phyloP scores from a whole-genome alignment of 2,888 invertebrate genomes.

The Macropis europaea region DNA sequence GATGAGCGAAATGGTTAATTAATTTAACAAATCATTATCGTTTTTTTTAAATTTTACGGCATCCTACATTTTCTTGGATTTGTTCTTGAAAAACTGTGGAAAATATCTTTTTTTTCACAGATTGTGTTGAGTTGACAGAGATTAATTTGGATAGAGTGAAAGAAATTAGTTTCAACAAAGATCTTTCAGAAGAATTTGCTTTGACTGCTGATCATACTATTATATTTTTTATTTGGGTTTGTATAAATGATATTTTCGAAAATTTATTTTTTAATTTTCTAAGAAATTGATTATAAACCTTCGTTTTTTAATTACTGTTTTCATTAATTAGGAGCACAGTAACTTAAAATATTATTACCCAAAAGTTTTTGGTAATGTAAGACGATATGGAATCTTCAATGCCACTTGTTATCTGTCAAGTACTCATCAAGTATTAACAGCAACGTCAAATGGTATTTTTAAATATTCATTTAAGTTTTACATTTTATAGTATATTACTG shows the following conservation, averaged over 20 bases:
- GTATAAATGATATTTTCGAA: conserved; percentile 32
- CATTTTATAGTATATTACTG: too few species aligned
- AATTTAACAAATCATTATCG: background rate
- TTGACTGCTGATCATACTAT: conserved; percentile 77
- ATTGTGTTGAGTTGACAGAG: conserved; percentile 48
- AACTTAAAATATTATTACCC: conserved; percentile 32
- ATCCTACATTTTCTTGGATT: background rate
- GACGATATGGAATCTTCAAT: conserved; percentile 79
- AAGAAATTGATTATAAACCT: background rate
- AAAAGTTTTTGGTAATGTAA: conserved; percentile 27
- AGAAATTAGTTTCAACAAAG: conserved; percentile 77
- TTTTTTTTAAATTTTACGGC: background rate
- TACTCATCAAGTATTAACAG: conserved; percentile 81
- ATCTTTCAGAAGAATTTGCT: conserved; percentile 77
- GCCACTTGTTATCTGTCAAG: conserved; percentile 81
- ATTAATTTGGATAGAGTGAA: conserved; percentile 57
- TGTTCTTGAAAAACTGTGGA: too few species aligned
- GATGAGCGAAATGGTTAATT: conserved; percentile 82
- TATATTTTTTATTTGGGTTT: conserved; percentile 78
- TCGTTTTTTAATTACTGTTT: background rate
- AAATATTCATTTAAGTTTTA: background rate
- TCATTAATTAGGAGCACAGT: conserved; percentile 17
- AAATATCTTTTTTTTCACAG: conserved; percentile 41
- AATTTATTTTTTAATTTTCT: too few species aligned
- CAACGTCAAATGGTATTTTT: conserved; percentile 63